A percentile compares a stretch with the other conserved stretches of the same genome.
Conservation (phyloP, 2,888 invertebrate genomes). For the Andrena trimmerana region DNA sequence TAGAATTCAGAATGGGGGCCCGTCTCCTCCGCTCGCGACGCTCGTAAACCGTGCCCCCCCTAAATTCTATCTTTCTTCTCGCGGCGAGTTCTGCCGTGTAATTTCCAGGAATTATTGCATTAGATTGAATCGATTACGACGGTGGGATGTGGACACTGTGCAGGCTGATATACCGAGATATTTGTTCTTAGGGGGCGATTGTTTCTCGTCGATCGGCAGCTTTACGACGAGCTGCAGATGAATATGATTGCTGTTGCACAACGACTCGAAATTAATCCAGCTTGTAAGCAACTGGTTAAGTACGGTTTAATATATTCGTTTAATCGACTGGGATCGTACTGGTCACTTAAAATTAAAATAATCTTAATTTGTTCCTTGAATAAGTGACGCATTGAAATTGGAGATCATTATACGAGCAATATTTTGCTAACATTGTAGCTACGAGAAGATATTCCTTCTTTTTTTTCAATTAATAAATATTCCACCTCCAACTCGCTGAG, state of each 20-base stretch:
- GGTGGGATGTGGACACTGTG: not conserved
- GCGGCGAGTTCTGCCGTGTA: not conserved
- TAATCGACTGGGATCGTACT: too few relatives aligned
- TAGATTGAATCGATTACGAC: not conserved
- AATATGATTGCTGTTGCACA: too few relatives aligned
- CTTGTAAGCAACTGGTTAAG: too few relatives aligned
- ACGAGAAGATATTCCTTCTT: not conserved
- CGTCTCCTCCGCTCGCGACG: not conserved
- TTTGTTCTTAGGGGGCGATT: not conserved
- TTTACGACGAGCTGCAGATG: too few relatives aligned
- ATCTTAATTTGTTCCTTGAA: too few relatives aligned
- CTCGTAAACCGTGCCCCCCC: conserved; percentile 4
- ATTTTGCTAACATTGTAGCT: not conserved
- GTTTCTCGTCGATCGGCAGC: too few relatives aligned
- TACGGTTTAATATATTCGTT: too few relatives aligned
- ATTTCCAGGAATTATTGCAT: conserved; percentile 3
- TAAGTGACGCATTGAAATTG: too few relatives aligned
- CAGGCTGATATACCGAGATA: not conserved
- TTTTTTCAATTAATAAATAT: not conserved
- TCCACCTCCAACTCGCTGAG: not conserved
- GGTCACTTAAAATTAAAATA: too few relatives aligned
- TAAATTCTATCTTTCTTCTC: not conserved
- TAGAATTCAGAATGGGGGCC: not conserved
- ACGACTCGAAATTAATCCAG: too few relatives aligned
- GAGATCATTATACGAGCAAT: not conserved